A percentile compares a stretch with the other conserved stretches of the same genome.
Evolutionary conservation across 2,797 vertebrate species (phyloP).

Genomic region (Anguilla anguilla): DNA sequence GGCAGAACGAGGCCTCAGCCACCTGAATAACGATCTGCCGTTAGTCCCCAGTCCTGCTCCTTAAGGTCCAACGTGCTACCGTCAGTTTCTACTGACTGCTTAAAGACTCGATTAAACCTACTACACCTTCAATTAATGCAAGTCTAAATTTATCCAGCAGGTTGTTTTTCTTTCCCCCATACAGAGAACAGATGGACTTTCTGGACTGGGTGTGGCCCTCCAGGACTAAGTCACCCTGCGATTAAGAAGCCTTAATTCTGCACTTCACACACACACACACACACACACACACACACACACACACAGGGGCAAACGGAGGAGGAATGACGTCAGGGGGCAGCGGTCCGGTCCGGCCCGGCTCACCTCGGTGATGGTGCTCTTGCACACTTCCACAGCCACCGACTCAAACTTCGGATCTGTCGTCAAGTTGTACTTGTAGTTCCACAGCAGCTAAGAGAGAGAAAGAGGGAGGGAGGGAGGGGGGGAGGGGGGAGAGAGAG

Average conservation of each 20-base stretch:
- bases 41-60: background rate
- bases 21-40: background rate
- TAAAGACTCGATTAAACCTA: background rate
- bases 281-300: no score
- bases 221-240: background rate
- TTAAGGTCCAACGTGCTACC: background rate
- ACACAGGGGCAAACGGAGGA: background rate
- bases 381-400: slow-evolving; percentile 91
- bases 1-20: background rate
- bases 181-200: background rate
- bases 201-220: background rate
- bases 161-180: background rate
- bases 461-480: background rate
- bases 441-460: slow-evolving; percentile 82
- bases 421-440: slow-evolving; percentile 92
- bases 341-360: slow-evolving; percentile 32
- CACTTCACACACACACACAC: no score
- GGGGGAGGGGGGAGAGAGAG: background rate
- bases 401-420: slow-evolving; percentile 94
- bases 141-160: background rate
- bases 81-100: background rate
- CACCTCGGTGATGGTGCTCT: slow-evolving; percentile 86
- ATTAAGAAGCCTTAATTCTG: background rate
- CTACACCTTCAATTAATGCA: background rate
- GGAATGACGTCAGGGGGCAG: background rate